phyloP scores from a whole-genome alignment of 92 coral and sea anemone genomes.

The Heliopora coerulea region DNA sequence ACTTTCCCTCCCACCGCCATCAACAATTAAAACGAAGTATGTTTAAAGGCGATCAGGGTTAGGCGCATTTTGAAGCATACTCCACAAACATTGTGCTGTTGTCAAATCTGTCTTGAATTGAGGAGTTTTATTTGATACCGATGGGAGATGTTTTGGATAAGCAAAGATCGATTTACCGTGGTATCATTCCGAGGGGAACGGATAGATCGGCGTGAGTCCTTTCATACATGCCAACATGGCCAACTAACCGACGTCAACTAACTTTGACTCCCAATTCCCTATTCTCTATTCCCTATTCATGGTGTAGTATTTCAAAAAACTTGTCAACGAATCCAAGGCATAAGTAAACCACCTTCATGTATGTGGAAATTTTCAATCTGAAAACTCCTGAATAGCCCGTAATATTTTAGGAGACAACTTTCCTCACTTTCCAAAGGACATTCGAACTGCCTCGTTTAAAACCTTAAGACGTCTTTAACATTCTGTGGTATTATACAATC shows the following conservation, averaged over 20 bases:
- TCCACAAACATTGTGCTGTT: too few relatives aligned
- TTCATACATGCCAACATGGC: neutral
- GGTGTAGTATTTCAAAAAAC: conserved; percentile 29
- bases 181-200: too few relatives aligned
- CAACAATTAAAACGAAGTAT: conserved; percentile 10
- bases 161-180: too few relatives aligned
- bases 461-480: neutral
- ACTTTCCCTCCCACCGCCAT: conserved; percentile 31
- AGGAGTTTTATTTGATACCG: too few relatives aligned
- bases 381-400: neutral
- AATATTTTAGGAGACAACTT: neutral
- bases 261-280: too few relatives aligned
- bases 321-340: neutral
- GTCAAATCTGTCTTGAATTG: too few relatives aligned
- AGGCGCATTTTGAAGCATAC: neutral
- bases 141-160: too few relatives aligned
- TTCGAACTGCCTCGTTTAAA: neutral
- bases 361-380: neutral
- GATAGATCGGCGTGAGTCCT: neutral
- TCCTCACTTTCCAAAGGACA: neutral
- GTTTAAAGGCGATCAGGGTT: neutral
- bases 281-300: neutral
- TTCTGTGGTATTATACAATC: neutral
- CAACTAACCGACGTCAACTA: neutral
- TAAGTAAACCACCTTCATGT: too few relatives aligned